Conservation (phyloP, 1,140 invertebrate species). For the Atta cephalotes region DNA sequence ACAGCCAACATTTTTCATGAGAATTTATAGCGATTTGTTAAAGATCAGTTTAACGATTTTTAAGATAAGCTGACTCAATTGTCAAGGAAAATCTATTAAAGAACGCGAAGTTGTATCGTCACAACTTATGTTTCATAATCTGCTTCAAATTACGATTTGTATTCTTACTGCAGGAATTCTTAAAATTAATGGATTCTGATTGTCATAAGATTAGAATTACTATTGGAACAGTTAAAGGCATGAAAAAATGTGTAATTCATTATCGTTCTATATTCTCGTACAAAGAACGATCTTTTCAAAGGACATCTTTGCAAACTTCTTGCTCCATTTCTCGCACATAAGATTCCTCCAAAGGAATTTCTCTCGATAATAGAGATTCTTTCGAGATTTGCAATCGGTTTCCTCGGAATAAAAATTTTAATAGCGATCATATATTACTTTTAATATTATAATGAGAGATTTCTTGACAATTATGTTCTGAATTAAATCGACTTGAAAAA, state of each 20-base stretch:
- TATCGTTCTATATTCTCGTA: neutral
- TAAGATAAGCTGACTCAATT: no score
- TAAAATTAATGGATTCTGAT: neutral
- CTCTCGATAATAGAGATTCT: neutral
- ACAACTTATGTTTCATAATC: neutral
- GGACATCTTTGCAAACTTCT: neutral
- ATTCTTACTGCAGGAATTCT: neutral
- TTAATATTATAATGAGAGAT: neutral
- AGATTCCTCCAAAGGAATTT: neutral
- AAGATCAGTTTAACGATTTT: no score
- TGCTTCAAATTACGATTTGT: neutral
- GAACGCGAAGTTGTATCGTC: no score
- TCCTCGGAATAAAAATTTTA: neutral
- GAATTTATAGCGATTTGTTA: no score
- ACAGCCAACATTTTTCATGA: no score
- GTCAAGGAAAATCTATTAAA: no score
- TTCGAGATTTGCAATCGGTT: neutral
- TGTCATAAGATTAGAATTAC: neutral
- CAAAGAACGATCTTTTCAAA: neutral
- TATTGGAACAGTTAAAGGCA: neutral
- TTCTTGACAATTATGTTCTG: neutral
- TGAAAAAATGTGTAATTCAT: neutral
- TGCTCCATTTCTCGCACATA: neutral
- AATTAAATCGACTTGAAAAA: neutral
- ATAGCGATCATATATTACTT: neutral